These are phyloP conservation scores for Aix galericulata DNA, from an alignment of 2,113 vertebrate species.

Conservation along the genomic window DNA sequence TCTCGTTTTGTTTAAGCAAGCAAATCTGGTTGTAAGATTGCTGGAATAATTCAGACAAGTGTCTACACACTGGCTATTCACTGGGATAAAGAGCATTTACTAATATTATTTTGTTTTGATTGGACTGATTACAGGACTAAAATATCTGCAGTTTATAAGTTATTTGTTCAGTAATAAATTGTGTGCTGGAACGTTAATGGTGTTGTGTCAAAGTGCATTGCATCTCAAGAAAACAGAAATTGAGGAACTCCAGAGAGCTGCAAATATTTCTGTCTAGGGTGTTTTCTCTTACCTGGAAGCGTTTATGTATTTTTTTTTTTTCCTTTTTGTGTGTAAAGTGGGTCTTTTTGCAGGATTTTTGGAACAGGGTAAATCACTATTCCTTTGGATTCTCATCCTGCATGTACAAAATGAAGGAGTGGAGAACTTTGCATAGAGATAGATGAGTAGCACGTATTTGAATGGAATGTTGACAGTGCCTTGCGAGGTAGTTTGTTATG, in stretches of 20 bases:
- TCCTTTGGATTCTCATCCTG: neutral
- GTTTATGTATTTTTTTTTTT: neutral
- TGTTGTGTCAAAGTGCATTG: neutral
- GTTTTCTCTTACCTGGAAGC: neutral
- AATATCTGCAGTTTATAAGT: neutral
- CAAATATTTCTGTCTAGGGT: neutral
- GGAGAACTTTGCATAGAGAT: neutral
- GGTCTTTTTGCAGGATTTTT: neutral
- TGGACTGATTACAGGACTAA: neutral
- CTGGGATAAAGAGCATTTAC: neutral
- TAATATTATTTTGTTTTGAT: neutral
- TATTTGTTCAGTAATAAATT: neutral
- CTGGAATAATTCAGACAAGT: neutral
- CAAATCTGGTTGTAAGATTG: neutral
- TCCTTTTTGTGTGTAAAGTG: neutral
- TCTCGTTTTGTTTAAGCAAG: constrained; percentile 8
- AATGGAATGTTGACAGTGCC: neutral
- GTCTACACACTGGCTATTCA: neutral
- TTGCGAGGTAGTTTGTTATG: neutral
- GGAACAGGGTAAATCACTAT: neutral
- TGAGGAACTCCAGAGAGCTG: neutral
- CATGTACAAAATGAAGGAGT: neutral
- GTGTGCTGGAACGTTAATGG: neutral
- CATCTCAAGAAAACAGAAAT: neutral
- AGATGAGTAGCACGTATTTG: neutral